Percentiles rank a stretch among this genome's conserved stretches.
Conservation (phyloP, 2,113 vertebrate genomes). For the Ophiodon elongatus region DNA sequence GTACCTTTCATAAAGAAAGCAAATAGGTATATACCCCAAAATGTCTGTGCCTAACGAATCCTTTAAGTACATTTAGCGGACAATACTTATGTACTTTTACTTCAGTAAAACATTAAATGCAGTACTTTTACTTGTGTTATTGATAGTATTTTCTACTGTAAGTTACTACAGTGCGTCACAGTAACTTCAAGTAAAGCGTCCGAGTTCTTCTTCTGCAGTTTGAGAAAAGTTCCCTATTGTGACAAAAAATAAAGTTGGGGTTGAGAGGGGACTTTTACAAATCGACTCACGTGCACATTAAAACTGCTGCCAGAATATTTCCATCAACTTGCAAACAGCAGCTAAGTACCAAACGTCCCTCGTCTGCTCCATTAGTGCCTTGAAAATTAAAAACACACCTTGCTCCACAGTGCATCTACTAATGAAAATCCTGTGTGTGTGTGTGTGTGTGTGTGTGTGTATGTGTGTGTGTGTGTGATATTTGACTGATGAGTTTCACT, state of each 20-base stretch:
- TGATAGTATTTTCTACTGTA: neutral
- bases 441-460: neutral
- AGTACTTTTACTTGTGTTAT: neutral
- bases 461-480: neutral
- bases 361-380: conserved; percentile 16
- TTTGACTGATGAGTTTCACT: conserved; percentile 28
- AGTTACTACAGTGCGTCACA: neutral
- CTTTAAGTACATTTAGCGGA: neutral
- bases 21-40: neutral
- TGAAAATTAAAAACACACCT: conserved; percentile 23
- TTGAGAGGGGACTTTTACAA: conserved; percentile 1
- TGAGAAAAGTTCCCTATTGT: neutral
- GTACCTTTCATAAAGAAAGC: neutral
- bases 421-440: conserved; percentile 5
- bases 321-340: conserved; percentile 7
- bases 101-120: neutral
- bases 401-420: neutral
- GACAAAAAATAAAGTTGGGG: neutral
- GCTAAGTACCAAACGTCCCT: neutral
- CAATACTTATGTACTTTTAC: neutral
- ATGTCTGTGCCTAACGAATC: neutral
- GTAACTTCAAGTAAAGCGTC: neutral
- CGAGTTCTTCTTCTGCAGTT: neutral
- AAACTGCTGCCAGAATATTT: conserved; percentile 9
- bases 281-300: neutral